Base-by-base conservation (phyloP, 2,113 vertebrate species). In the Alligator mississippiensis region DNA sequence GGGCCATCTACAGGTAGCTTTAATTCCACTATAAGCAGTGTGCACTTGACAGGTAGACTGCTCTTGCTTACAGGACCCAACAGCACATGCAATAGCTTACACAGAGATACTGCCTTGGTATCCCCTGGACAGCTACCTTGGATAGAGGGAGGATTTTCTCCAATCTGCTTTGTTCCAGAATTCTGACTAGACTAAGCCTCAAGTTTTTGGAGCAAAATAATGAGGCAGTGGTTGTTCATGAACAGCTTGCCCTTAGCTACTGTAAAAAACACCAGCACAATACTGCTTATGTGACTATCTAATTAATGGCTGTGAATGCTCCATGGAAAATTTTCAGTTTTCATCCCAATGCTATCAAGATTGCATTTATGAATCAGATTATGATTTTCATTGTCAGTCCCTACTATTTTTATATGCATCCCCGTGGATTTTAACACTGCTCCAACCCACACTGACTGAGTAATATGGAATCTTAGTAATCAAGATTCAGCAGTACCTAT, bases 21-120 rank as follows among this genome's bases (percentile, higher is more conserved):
- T 0, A 9, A 38, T 3, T 25, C 19, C 24, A 9, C 5, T 4
- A 3, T 0, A 9, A 74, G 80, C 70, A 75, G 62, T 74, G 25
- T 9, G 57, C 30, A 72, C 30, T 72, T 34, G 2, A 3, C 17
- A 62, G 63, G 15, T 0, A 30, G 64, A 61, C 8, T 11, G 0
- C 27, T 62, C 62, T 5, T 1, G 3, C 16, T 4, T 12, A 4
- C n/a, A 3, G 25, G 5, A 80, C 81, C 59, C 78, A 24, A 55
- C 61, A 34, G 82, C 13, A 10, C 0, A 6, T 0, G 0, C 47
- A 11, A n/a, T 0, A 62, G 1, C 0, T 6, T 30, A 38, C 13
- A 57, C n/a, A 82, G 1, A 38, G 47, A 58, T 25, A 2, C 34
- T 9, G 63, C 70, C 72, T 47, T 66, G 70, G 61, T 14, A 58